Evolutionary conservation across 2,888 invertebrate species (phyloP).

Genomic region (Acanthosepion esculentum): DNA sequence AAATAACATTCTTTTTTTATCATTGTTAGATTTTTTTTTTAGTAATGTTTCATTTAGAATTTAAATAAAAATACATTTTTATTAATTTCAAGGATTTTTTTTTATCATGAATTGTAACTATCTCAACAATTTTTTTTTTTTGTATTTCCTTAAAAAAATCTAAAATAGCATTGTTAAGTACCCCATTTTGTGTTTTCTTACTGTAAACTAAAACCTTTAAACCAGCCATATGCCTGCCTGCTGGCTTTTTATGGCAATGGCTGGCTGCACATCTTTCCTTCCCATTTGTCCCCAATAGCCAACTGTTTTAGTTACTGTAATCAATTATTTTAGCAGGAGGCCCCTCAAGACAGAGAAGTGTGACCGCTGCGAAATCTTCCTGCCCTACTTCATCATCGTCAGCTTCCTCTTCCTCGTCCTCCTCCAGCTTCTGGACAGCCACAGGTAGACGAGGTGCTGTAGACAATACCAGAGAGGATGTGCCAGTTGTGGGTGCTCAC

Average conservation of each 20-base stretch:
- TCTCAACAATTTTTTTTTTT: too few species aligned
- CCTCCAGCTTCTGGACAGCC: conserved; percentile 46
- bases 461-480: conserved; percentile 40
- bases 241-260: neutral
- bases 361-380: conserved; percentile 44
- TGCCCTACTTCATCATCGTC: conserved; percentile 42
- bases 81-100: too few species aligned
- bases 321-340: conserved; percentile 46
- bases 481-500: conserved; percentile 36
- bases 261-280: neutral
- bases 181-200: neutral
- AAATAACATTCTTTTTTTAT: too few species aligned
- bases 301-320: conserved; percentile 44
- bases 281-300: neutral
- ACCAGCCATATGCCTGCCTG: neutral
- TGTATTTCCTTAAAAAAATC: too few species aligned
- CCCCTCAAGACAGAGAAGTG: conserved; percentile 44
- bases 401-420: conserved; percentile 33
- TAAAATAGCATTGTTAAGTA: neutral
- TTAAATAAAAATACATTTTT: too few species aligned
- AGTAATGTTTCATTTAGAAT: too few species aligned
- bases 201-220: neutral
- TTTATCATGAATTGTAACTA: too few species aligned
- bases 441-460: conserved; percentile 39
- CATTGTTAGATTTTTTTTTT: too few species aligned